phyloP scores from a whole-genome alignment of 2,888 invertebrate species.

The Erebia epiphron region DNA sequence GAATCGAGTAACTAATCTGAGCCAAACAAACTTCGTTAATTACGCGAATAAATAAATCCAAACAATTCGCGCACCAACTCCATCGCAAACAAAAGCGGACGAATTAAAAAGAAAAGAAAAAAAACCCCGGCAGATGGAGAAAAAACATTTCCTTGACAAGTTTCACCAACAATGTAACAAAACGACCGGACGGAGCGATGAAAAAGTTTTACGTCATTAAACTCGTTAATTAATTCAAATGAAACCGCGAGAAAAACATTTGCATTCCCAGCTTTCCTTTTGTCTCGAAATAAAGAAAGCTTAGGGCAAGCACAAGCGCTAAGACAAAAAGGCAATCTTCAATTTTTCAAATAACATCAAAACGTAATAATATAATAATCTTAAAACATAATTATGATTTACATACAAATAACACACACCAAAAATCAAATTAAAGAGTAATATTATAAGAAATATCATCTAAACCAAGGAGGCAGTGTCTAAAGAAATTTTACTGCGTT shows the following conservation, averaged over 20 bases:
- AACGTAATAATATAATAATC: no score
- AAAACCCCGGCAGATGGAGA: conserved; percentile 65
- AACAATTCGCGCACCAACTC: conserved; percentile 69
- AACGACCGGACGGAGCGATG: conserved; percentile 61
- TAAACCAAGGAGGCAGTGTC: background rate
- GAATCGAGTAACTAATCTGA: conserved; percentile 75
- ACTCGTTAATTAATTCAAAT: conserved; percentile 82
- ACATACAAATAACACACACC: background rate
- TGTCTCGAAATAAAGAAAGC: conserved; percentile 66
- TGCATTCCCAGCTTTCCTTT: conserved; percentile 70
- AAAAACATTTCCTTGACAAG: conserved; percentile 81
- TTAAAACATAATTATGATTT: no score
- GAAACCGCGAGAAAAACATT: conserved; percentile 79
- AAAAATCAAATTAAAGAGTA: background rate
- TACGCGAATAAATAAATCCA: conserved; percentile 81
- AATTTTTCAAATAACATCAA: background rate
- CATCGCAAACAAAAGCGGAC: conserved; percentile 63
- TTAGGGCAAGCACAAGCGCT: conserved; percentile 58
- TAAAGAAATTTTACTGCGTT: no score
- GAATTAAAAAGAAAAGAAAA: conserved; percentile 69
- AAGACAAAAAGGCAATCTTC: background rate
- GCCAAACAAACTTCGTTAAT: conserved; percentile 80
- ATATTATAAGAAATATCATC: background rate
- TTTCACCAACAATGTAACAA: conserved; percentile 81
- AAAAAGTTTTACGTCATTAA: conserved; percentile 80